phyloP scores from a whole-genome alignment of 2,113 vertebrate genomes.

The Hippocampus barbouri region DNA sequence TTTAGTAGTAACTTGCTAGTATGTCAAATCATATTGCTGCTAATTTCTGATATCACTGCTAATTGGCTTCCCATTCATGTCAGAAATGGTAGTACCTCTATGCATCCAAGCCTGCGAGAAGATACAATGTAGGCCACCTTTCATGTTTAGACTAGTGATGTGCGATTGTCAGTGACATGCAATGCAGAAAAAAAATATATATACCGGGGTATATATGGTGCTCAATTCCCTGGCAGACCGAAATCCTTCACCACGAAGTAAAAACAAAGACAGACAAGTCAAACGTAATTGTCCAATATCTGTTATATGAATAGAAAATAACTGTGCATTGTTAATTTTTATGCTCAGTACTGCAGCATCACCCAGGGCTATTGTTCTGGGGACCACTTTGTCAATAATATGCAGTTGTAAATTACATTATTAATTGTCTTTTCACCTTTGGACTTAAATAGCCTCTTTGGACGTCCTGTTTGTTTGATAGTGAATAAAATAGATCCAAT shows the following conservation, averaged over 20 bases:
- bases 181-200: background rate
- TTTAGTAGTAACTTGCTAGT: background rate
- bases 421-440: slow-evolving; percentile 17
- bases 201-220: no score
- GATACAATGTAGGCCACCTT: background rate
- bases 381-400: slow-evolving; percentile 48
- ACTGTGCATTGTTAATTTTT: slow-evolving; percentile 52
- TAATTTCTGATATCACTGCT: background rate
- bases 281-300: slow-evolving; percentile 46
- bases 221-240: slow-evolving; percentile 54
- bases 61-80: slow-evolving; percentile 8
- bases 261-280: slow-evolving; percentile 38
- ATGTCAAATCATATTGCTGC: slow-evolving; percentile 8
- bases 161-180: slow-evolving; percentile 4
- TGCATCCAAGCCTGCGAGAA: background rate
- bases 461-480: background rate
- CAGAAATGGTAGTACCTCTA: slow-evolving; percentile 14
- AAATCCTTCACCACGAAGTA: slow-evolving; percentile 51
- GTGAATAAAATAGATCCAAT: slow-evolving; percentile 3
- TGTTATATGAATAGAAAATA: slow-evolving; percentile 52
- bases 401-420: slow-evolving; percentile 18
- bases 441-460: slow-evolving; percentile 15
- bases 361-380: slow-evolving; percentile 62
- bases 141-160: background rate
- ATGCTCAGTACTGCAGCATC: slow-evolving; percentile 53